A percentile compares a stretch with the other conserved stretches of the same genome.
These are phyloP conservation scores for Buphagus erythrorhynchus DNA, from an alignment of 2,797 vertebrate genomes.

Conservation along the genomic window DNA sequence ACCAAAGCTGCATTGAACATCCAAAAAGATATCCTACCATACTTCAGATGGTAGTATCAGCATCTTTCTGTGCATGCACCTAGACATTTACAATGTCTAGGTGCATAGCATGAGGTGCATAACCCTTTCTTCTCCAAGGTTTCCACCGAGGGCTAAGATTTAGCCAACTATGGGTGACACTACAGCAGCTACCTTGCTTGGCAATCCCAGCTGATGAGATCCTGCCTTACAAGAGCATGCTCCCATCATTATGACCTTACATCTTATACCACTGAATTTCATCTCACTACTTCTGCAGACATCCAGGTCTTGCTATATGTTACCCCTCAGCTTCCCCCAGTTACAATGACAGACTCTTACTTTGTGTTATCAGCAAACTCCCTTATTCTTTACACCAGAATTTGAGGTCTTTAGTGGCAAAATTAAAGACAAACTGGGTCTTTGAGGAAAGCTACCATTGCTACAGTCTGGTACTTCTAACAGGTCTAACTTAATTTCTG, in stretches of 20 bases:
- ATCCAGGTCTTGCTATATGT: neutral
- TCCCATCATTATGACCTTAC: neutral
- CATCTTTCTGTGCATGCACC: neutral
- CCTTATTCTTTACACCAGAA: neutral
- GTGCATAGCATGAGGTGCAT: rapidly evolving
- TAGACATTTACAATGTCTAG: too few species aligned
- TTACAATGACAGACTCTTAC: neutral
- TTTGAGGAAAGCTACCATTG: neutral
- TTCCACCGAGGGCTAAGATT: neutral
- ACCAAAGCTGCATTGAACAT: neutral
- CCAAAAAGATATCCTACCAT: neutral
- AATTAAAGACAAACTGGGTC: rapidly evolving
- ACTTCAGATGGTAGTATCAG: neutral
- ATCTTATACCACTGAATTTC: neutral
- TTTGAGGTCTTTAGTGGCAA: neutral
- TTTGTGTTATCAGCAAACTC: neutral
- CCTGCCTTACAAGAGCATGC: neutral
- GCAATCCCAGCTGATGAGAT: neutral
- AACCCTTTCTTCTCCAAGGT: neutral
- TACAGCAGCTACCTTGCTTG: neutral
- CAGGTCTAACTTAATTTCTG: neutral
- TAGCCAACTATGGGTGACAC: neutral
- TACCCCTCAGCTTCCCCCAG: neutral
- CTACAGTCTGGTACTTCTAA: neutral
- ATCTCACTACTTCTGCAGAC: neutral